A percentile compares a stretch with the other conserved stretches of the same genome.
Conservation (phyloP, 2,113 vertebrate species). For the Alosa alosa region DNA sequence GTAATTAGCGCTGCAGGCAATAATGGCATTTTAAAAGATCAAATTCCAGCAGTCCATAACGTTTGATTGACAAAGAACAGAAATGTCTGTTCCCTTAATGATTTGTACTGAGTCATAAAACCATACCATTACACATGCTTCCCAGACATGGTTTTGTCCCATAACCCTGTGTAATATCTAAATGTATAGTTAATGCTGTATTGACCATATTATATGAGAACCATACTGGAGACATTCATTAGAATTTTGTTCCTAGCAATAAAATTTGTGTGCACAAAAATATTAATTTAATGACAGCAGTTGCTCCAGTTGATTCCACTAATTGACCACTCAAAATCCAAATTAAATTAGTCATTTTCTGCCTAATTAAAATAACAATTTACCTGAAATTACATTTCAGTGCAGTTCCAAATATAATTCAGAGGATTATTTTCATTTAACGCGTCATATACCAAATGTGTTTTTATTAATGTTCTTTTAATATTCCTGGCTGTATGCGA, state of each 20-base stretch:
- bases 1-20: constrained; percentile 71
- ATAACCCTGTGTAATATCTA: background rate
- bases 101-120: background rate
- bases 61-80: constrained; percentile 54
- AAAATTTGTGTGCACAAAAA: background rate
- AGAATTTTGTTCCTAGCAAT: background rate
- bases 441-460: constrained; percentile 71
- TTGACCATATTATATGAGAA: background rate
- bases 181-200: background rate
- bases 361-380: constrained; percentile 67
- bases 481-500: constrained; percentile 58
- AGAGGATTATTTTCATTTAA: constrained; percentile 72
- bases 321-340: constrained; percentile 58
- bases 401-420: constrained; percentile 58
- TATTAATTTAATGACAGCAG: constrained; percentile 36
- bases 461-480: constrained; percentile 57
- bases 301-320: constrained; percentile 51
- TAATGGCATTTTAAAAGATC: constrained; percentile 63
- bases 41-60: constrained; percentile 58
- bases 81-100: constrained; percentile 1
- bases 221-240: background rate
- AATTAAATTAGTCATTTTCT: constrained; percentile 71
- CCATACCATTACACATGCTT: background rate
- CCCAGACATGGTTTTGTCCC: background rate
- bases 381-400: constrained; percentile 69